Evolutionary conservation across 2,888 invertebrate species (phyloP), one percentile per base, ranked within the genome.

Genomic region (Thereva nobilitata): DNA sequence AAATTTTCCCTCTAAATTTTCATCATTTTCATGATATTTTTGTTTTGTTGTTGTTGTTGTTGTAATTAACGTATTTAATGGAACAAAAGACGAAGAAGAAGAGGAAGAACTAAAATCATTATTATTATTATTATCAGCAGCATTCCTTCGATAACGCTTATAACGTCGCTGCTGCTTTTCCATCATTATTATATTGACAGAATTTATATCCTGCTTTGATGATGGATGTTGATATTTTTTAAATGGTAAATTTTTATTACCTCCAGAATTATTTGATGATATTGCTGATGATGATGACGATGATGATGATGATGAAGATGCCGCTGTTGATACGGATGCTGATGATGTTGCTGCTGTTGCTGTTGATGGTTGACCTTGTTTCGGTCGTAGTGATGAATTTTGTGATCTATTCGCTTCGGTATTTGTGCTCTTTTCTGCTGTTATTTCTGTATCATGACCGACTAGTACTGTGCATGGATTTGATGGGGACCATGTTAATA

Each of bases 381-480:
- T 85, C 76, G 85, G 84, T 75, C 87, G 87, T 77, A 87, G 86
- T 72, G 86, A 85, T 78, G 85, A 82, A 76, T 83, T 86, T 74
- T 87, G 83, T 73, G 91, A 89, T 76, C 89, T 87, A 82, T 91
- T 89, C 76, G 83, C 87, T 76, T 89, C 89, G 71, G 88, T 83
- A 72, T 88, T 86, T 74, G 88, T 85, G 71, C 87, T 85, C 82
- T 91, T 91, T 67, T 89, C 86, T 68, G 90, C 86, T 72, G 80
- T 76, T 73, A 88, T 84, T 80, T 89, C 89, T 70, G 87, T 83
- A 75, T 87, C 89, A 79, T 91, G 92, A 74, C 89, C 91, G 74
- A 93, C 92, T 77, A 92, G 84, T 74, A 93, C 92, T 77, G 90
- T 88, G 84, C 93, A 93, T 69, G 91, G 88, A 80, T 90, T 91